Percentiles rank a stretch among this genome's conserved stretches.
These are phyloP conservation scores for Xenopus petersii DNA, from an alignment of 2,797 vertebrate species.

Conservation along the genomic window DNA sequence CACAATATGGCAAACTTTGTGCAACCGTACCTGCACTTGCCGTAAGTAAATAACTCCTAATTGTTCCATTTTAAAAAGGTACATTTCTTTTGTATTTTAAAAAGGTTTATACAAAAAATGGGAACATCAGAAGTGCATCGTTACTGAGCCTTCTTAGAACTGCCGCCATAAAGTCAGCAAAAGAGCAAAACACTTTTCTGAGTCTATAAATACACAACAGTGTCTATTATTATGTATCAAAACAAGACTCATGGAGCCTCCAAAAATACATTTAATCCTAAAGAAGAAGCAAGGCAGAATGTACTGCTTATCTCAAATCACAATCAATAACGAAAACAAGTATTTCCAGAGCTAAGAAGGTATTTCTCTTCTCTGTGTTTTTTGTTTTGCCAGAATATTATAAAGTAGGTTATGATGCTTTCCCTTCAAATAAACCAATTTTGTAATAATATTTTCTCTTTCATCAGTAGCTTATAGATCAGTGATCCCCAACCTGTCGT, in stretches of 20 bases:
- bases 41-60: too few relatives aligned
- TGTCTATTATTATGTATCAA: constrained; percentile 3
- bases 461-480: too few relatives aligned
- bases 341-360: not conserved
- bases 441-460: too few relatives aligned
- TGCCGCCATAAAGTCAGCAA: not conserved
- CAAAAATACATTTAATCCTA: constrained; percentile 1
- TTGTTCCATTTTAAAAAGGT: too few relatives aligned
- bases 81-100: too few relatives aligned
- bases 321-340: constrained; percentile 11
- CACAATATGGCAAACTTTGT: too few relatives aligned
- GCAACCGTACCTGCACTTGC: too few relatives aligned
- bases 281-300: not conserved
- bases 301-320: constrained; percentile 6
- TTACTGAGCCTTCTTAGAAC: too few relatives aligned
- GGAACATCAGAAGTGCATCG: too few relatives aligned
- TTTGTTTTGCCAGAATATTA: not conserved
- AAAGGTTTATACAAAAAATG: too few relatives aligned
- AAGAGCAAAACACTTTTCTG: not conserved
- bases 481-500: too few relatives aligned
- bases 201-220: not conserved
- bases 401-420: not conserved
- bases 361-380: not conserved
- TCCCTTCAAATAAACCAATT: too few relatives aligned
- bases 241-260: constrained; percentile 1